These are phyloP conservation scores for Peromyscus leucopus DNA, from an alignment of 2,113 vertebrate genomes.

Conservation along the genomic window DNA sequence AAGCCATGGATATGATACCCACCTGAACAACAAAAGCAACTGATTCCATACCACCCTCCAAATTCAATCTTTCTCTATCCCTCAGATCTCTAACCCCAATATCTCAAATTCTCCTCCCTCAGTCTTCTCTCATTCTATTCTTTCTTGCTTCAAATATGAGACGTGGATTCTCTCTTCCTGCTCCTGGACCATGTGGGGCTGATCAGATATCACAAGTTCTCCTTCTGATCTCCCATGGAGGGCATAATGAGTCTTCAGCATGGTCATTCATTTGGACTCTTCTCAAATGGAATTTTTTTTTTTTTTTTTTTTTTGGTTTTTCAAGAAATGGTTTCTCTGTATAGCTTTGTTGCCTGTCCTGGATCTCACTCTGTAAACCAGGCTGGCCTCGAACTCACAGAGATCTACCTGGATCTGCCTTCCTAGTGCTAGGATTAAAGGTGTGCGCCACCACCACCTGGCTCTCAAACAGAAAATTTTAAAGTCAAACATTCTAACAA, in stretches of 20 bases:
- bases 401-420: too few relatives aligned
- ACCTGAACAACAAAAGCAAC: background rate
- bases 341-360: too few relatives aligned
- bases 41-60: background rate
- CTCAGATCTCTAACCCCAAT: background rate
- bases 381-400: too few relatives aligned
- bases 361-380: too few relatives aligned
- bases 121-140: background rate
- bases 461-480: background rate
- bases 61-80: background rate
- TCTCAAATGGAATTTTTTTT: background rate
- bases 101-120: background rate
- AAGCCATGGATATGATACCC: too few relatives aligned
- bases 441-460: too few relatives aligned
- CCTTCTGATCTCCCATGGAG: background rate
- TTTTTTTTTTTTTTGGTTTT: too few relatives aligned
- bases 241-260: background rate
- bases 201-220: background rate
- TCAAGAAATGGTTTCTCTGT: too few relatives aligned
- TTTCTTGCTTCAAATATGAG: background rate
- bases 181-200: background rate
- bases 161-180: background rate
- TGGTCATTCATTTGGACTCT: background rate
- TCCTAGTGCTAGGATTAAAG: too few relatives aligned
- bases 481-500: background rate